Evolutionary conservation across 2,113 vertebrate genomes (phyloP).

Genomic region (Toxotes jaculatrix): DNA sequence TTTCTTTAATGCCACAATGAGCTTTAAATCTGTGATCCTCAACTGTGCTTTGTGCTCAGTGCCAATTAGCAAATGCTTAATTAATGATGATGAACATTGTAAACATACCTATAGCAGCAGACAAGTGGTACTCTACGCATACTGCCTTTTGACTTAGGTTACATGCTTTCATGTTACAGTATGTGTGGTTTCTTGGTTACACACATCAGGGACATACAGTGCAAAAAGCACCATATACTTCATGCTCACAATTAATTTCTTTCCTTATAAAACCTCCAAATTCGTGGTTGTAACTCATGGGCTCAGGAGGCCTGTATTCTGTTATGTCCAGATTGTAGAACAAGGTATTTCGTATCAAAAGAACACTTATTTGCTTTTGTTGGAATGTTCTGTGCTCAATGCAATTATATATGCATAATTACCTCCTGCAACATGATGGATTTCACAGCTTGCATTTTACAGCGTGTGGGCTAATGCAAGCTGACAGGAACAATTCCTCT

Average conservation of each 20-base stretch:
- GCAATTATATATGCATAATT: constrained; percentile 81
- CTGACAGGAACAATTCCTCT: constrained; percentile 78
- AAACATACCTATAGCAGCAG: background rate
- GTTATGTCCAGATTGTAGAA: constrained; percentile 26
- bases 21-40: background rate
- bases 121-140: background rate
- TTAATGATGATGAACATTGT: background rate
- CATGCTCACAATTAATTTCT: background rate
- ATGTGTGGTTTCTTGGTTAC: constrained; percentile 1
- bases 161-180: constrained; percentile 8
- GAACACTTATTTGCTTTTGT: constrained; percentile 70
- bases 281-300: constrained; percentile 20
- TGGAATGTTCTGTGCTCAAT: constrained; percentile 63
- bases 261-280: constrained; percentile 20
- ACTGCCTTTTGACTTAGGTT: background rate
- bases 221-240: background rate
- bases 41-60: background rate
- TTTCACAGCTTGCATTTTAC: constrained; percentile 74
- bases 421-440: constrained; percentile 79
- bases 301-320: constrained; percentile 2
- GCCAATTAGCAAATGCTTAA: background rate
- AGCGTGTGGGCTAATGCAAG: constrained; percentile 66
- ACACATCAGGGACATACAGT: background rate
- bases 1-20: background rate
- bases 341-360: constrained; percentile 46